Conservation (phyloP, 1,140 invertebrate genomes). For the Scaptomyza montana region DNA sequence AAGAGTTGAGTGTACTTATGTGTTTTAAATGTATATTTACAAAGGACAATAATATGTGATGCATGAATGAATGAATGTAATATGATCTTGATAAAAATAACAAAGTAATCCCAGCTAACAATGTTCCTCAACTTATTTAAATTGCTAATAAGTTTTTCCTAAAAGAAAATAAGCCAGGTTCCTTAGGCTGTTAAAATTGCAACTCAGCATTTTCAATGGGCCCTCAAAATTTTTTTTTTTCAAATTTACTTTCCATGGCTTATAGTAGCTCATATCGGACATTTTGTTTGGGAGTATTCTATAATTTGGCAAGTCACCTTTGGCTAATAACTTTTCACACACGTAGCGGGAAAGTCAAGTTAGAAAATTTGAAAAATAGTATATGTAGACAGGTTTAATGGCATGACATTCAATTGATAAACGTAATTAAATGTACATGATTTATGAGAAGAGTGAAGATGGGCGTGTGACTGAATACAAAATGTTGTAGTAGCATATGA, state of each 20-base stretch:
- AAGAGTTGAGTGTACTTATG: conserved; percentile 16
- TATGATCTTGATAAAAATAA: background rate
- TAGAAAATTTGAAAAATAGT: conserved; percentile 17
- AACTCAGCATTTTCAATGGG: conserved; percentile 40
- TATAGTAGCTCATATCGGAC: background rate
- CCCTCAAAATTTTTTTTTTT: background rate
- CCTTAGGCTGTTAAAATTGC: conserved; percentile 7
- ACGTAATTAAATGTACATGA: conserved; percentile 51
- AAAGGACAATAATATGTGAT: background rate
- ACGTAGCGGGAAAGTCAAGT: conserved; percentile 28
- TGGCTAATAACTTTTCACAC: conserved; percentile 37
- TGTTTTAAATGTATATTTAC: conserved; percentile 24
- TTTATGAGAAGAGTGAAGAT: conserved; percentile 42
- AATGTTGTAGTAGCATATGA: background rate
- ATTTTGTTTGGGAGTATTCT: background rate
- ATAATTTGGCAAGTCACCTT: conserved; percentile 46
- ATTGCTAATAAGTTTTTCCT: conserved; percentile 15
- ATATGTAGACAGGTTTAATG: conserved; percentile 21
- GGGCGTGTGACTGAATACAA: conserved; percentile 11
- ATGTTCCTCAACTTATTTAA: conserved; percentile 3
- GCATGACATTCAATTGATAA: conserved; percentile 44
- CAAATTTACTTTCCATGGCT: conserved; percentile 11
- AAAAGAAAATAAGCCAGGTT: no score
- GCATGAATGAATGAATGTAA: background rate
- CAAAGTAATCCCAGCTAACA: background rate